Base-by-base conservation (phyloP, 2,888 invertebrate species). In the Harmothoe impar region DNA sequence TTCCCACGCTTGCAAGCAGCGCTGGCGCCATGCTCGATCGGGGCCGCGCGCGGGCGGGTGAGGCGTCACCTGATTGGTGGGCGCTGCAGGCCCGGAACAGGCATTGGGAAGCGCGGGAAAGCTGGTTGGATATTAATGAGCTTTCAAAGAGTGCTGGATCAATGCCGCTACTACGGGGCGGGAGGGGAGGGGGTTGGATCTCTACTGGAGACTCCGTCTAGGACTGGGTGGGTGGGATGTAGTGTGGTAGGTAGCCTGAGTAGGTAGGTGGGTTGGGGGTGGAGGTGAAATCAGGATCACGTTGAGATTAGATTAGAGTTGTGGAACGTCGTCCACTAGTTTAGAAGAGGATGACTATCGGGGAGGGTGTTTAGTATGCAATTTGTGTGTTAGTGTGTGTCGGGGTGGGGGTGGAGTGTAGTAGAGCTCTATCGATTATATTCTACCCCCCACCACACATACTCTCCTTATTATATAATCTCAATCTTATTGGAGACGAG, bases 1-100 rank as follows among this genome's bases (percentile, higher is more conserved):
- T 90, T 90, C 90, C 90, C 90, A 90, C 90, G 86, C 68, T 90
- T 86, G 62, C 84, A 90, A 90, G 56, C 86, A 68, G 17, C 43
- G 12, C 52, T 0, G 43, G 54, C 51, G 72, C 56, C 56, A 86
- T 68, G 72, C 90, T 86, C 54, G 77, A 15, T 85, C 23, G 35
- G 33, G 90, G 90, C 54, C 90, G 25, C 12, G 35, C 85, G 68
- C 56, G 84, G 78, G n/a, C 17, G 20, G 62, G 15, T 20, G 62
- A n/a, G 77, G n/a, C 29, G 29, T 25, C 29, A 25, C n/a, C 31
- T 77, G 77, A 77, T 77, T 77, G 81, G 81, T 43, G 35, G 81
- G 43, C 23, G 43, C 0, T 43, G 51, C 23, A 25, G 81, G 84
- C 81, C 90, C 31, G 54, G 43, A 84, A 52, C 84, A 84, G 15